Conservation (phyloP, 2,113 vertebrate species). For the Brachypodius melanocephalos region DNA sequence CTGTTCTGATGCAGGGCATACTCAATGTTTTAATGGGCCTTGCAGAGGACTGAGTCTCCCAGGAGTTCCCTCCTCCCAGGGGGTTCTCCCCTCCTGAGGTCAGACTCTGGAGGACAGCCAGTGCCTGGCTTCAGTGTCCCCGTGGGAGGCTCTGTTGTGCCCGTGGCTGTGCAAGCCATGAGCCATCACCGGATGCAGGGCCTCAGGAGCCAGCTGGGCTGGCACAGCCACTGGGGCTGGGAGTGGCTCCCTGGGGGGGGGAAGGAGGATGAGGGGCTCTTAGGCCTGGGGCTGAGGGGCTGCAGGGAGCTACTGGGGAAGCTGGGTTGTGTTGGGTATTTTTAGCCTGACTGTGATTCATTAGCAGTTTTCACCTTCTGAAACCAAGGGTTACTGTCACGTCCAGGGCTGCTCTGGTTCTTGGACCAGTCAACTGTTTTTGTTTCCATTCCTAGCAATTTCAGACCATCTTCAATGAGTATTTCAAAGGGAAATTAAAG, state of each 20-base stretch:
- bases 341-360: background rate
- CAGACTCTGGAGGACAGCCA: background rate
- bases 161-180: rapidly evolving
- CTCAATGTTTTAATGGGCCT: background rate
- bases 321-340: background rate
- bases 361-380: background rate
- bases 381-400: background rate
- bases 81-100: rapidly evolving
- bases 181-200: rapidly evolving
- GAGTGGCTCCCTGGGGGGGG: background rate
- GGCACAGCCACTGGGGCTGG: background rate
- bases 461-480: background rate
- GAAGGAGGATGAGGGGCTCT: background rate
- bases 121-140: background rate
- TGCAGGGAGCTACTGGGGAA: background rate
- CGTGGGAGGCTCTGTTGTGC: background rate
- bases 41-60: background rate
- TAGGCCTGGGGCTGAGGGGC: background rate
- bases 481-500: background rate
- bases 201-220: background rate
- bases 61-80: background rate
- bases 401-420: background rate
- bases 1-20: rapidly evolving
- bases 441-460: background rate
- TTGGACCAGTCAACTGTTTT: background rate